Evolutionary conservation across 2,113 vertebrate genomes (phyloP).

Genomic region (Ailuropoda melanoleuca): DNA sequence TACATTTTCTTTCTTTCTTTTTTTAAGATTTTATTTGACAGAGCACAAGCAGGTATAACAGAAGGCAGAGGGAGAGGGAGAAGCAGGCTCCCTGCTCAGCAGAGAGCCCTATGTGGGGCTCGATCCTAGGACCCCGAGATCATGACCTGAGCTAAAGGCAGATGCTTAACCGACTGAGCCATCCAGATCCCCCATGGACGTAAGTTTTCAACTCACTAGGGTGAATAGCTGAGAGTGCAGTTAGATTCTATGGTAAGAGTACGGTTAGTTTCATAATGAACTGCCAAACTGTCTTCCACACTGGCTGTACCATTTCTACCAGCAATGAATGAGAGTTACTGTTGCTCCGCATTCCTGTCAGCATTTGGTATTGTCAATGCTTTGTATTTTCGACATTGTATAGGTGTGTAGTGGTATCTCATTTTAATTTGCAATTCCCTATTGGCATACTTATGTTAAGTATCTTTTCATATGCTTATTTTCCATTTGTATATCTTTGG

Average conservation of each 20-base stretch:
- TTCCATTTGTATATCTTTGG: not conserved
- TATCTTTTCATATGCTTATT: not conserved
- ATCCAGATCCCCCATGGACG: not conserved
- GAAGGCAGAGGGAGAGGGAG: too few species aligned
- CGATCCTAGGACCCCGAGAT: too few species aligned
- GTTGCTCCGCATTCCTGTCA: not conserved
- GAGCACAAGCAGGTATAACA: too few species aligned
- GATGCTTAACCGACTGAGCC: too few species aligned
- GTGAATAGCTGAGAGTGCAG: not conserved
- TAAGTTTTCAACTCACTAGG: not conserved
- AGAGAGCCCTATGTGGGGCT: too few species aligned
- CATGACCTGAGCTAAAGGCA: too few species aligned
- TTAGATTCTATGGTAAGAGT: not conserved
- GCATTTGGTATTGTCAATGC: not conserved
- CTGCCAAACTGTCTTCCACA: not conserved
- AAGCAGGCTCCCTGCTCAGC: too few species aligned
- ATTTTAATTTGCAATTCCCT: not conserved
- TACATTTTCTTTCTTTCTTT: not conserved
- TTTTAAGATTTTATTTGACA: too few species aligned
- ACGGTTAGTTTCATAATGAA: not conserved
- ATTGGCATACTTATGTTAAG: not conserved
- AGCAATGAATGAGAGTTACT: not conserved
- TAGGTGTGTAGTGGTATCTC: not conserved
- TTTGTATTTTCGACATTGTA: not conserved
- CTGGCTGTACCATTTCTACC: not conserved